These are phyloP conservation scores for Lagocephalus sceleratus DNA, from an alignment of 2,797 vertebrate genomes.

Conservation along the genomic window DNA sequence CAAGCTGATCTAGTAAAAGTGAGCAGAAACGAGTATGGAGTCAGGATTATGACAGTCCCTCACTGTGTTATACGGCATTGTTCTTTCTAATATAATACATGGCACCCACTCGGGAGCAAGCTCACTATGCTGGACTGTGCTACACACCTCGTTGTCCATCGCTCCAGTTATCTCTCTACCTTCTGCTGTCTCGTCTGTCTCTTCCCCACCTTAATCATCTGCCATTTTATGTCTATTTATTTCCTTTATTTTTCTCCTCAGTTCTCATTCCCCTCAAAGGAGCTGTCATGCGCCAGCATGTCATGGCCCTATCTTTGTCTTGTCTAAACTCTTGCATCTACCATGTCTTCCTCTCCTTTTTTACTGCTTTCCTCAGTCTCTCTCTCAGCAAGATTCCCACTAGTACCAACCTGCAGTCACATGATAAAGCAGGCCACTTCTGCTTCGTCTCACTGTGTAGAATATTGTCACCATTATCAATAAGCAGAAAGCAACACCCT, in stretches of 20 bases:
- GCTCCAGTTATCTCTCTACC: slow-evolving; percentile 16
- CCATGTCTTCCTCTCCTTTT: slow-evolving; percentile 25
- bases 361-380: slow-evolving; percentile 25
- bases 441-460: slow-evolving; percentile 54
- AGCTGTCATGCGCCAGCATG: slow-evolving; percentile 12
- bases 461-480: slow-evolving; percentile 54
- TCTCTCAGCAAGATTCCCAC: slow-evolving; percentile 32
- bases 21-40: slow-evolving; percentile 37
- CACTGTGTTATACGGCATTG: slow-evolving; percentile 50
- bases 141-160: slow-evolving; percentile 48
- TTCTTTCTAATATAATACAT: slow-evolving; percentile 59
- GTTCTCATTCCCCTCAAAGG: slow-evolving; percentile 30
- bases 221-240: slow-evolving; percentile 42
- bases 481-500: too few species aligned
- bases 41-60: slow-evolving; percentile 48
- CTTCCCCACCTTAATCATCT: slow-evolving; percentile 12
- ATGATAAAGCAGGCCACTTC: slow-evolving; percentile 52
- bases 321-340: slow-evolving; percentile 46
- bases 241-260: slow-evolving; percentile 26
- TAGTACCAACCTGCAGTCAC: slow-evolving; percentile 40
- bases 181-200: slow-evolving; percentile 11
- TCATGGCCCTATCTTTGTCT: slow-evolving; percentile 19
- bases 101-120: slow-evolving; percentile 41
- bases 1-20: slow-evolving; percentile 32
- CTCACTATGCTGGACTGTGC: slow-evolving; percentile 27